Base-by-base conservation (phyloP, 2,113 vertebrate species). In the Dasyornis broadbenti region DNA sequence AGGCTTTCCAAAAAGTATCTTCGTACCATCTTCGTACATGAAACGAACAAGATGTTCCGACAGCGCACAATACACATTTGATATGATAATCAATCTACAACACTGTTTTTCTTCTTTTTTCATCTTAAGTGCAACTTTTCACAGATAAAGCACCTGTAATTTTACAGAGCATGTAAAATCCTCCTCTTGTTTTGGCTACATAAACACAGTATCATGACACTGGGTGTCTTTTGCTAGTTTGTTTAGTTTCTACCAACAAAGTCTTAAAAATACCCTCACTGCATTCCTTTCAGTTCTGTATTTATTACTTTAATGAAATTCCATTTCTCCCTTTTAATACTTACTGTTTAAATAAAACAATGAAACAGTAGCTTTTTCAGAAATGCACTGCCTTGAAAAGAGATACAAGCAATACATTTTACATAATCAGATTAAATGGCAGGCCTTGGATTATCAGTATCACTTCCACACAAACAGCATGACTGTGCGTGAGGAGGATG, bases 381-480 rank as follows among this genome's bases (percentile, higher is more conserved):
- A 92, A 94, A 77, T 10, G 27, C 37, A 33, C 20, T 56, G 40
- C 65, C 35, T 44, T 79, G 70, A 75, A 71, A 95, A 79, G 7
- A 64, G 68, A 40, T 35, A 73, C 9, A 80, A 81, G 50, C 13
- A 81, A 75, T 24, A 78, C 3, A 35, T 24, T 23, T 85, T 52
- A 78, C 93, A 75, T 40, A 2, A 70, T 12, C 23, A 31, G 18
- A 50, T 54, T 20, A 57, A 87, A 84, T 5, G 9, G 4, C 23
- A 82, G 17, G 22, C 23, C 31, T 84, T 0, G 0, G 0, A 31
- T 82, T 63, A 63, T 23, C 1, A 1, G 10, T 40, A 49, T 31
- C 1, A 35, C 17, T 82, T 68, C 22, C 13, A 86, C 23, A 54
- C 26, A 45, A 85, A 40, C 3, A 79, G 28, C 35, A 79, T 26